These are phyloP conservation scores for Hemaris fuciformis DNA, from an alignment of 2,888 invertebrate genomes.

Conservation along the genomic window DNA sequence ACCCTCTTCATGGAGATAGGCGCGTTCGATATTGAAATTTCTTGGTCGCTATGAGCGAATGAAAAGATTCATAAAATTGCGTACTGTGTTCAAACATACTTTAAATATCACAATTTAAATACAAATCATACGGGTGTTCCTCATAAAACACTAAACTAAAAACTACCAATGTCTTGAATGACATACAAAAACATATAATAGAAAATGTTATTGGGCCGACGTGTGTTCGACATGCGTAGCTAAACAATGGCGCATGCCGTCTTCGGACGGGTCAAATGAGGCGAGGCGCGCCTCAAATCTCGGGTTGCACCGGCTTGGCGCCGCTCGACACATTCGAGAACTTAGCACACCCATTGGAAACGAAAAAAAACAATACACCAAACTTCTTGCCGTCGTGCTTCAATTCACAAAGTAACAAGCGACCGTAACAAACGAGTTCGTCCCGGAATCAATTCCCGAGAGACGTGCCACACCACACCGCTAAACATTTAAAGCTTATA, in stretches of 20 bases:
- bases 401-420: constrained; percentile 66
- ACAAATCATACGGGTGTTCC: neutral
- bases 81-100: no score
- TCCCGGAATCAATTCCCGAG: constrained; percentile 42
- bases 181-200: constrained; percentile 49
- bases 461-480: constrained; percentile 18
- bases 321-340: constrained; percentile 64
- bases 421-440: constrained; percentile 58
- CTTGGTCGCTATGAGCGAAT: no score
- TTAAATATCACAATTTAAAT: neutral
- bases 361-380: constrained; percentile 56
- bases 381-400: constrained; percentile 57
- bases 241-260: constrained; percentile 66
- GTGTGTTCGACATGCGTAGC: constrained; percentile 60
- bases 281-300: constrained; percentile 74
- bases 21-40: no score
- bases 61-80: no score
- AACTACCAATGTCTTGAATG: constrained; percentile 22
- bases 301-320: constrained; percentile 75
- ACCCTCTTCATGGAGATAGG: no score
- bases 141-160: constrained; percentile 12
- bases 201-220: constrained; percentile 45
- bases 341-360: constrained; percentile 65
- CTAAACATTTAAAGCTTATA: constrained; percentile 12
- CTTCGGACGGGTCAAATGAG: constrained; percentile 72